Conservation (phyloP, 2,113 vertebrate species). For the Scalopus aquaticus region DNA sequence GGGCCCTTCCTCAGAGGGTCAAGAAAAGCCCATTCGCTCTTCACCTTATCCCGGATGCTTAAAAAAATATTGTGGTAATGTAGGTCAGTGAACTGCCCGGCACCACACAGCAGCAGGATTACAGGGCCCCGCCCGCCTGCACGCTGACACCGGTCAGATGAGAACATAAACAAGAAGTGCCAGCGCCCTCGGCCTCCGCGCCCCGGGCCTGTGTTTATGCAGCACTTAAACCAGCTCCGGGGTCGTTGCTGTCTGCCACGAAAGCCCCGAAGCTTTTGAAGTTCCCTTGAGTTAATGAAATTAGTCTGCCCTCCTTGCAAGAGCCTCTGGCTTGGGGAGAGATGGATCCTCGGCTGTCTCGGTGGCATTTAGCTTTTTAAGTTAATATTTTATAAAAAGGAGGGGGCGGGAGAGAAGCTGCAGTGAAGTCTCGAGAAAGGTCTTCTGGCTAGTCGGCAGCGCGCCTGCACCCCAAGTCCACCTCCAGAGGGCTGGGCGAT, state of each 20-base stretch:
- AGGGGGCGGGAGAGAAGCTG: neutral
- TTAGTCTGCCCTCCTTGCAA: slow-evolving; percentile 83
- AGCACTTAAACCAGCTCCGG: slow-evolving; percentile 86
- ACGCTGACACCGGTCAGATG: slow-evolving; percentile 79
- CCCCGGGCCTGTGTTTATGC: slow-evolving; percentile 84
- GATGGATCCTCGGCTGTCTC: slow-evolving; percentile 78
- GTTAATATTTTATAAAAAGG: slow-evolving; percentile 80
- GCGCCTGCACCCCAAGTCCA: slow-evolving; percentile 67
- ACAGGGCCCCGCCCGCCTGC: slow-evolving; percentile 73
- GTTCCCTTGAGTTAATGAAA: slow-evolving; percentile 87
- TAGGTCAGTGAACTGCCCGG: slow-evolving; percentile 84
- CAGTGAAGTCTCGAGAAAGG: slow-evolving; percentile 58
- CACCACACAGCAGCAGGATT: slow-evolving; percentile 78
- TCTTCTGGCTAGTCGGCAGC: slow-evolving; percentile 70
- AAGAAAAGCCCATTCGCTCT: slow-evolving; percentile 77
- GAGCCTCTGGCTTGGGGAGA: slow-evolving; percentile 78
- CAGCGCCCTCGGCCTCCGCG: slow-evolving; percentile 80
- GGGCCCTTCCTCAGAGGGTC: slow-evolving; percentile 48
- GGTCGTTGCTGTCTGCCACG: slow-evolving; percentile 85
- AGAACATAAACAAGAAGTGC: slow-evolving; percentile 84
- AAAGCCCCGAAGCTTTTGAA: slow-evolving; percentile 87
- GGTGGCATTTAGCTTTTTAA: slow-evolving; percentile 72
- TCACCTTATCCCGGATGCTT: slow-evolving; percentile 82
- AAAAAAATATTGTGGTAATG: slow-evolving; percentile 83
- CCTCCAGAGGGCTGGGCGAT: slow-evolving; percentile 57